Conservation (phyloP, 2,888 invertebrate genomes). For the Clanis bilineata region DNA sequence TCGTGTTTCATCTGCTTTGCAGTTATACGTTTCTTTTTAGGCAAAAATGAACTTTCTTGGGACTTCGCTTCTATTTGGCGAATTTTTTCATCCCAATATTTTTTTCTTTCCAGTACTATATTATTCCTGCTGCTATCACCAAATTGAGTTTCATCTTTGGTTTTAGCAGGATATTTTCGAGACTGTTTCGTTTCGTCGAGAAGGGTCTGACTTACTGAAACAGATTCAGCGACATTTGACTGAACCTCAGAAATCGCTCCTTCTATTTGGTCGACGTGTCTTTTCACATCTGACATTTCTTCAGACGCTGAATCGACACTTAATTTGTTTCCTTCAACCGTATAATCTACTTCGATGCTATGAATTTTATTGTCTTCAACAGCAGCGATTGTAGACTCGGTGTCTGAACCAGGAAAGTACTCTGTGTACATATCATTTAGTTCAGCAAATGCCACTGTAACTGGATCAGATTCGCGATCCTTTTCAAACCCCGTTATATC, state of each 20-base stretch:
- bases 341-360: constrained; percentile 38
- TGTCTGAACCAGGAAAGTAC: constrained; percentile 60
- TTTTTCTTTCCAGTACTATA: constrained; percentile 73
- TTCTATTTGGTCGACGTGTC: constrained; percentile 63
- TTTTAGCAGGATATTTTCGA: constrained; percentile 27
- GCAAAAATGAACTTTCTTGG: constrained; percentile 53
- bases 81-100: constrained; percentile 78
- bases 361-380: constrained; percentile 41
- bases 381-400: constrained; percentile 37
- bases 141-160: constrained; percentile 51
- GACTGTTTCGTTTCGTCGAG: constrained; percentile 36
- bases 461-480: constrained; percentile 57
- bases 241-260: constrained; percentile 81
- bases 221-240: constrained; percentile 77
- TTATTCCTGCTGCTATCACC: constrained; percentile 53
- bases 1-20: constrained; percentile 64
- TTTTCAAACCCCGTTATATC: constrained; percentile 42
- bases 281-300: constrained; percentile 73
- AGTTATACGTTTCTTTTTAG: constrained; percentile 55
- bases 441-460: constrained; percentile 74
- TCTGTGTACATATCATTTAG: constrained; percentile 67
- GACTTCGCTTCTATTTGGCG: constrained; percentile 68
- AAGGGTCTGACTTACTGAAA: constrained; percentile 79
- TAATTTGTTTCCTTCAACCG: constrained; percentile 41
- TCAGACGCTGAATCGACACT: constrained; percentile 80